These are phyloP conservation scores for Ormyrus rosae DNA, from an alignment of 2,888 invertebrate species.

Conservation along the genomic window DNA sequence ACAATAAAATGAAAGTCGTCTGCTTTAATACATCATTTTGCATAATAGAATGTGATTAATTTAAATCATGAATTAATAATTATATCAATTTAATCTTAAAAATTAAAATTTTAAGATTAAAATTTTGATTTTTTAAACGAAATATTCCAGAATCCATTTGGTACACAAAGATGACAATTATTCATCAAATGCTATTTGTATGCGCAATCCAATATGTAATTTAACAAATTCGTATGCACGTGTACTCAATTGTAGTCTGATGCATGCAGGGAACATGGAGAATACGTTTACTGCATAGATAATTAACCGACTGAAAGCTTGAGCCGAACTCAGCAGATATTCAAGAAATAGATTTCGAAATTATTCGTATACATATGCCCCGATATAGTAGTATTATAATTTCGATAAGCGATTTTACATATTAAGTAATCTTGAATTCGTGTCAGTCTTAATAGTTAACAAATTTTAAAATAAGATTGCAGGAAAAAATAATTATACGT, in stretches of 20 bases:
- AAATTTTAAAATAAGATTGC: slow-evolving; percentile 27
- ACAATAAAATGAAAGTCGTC: no score
- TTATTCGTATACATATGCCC: neutral
- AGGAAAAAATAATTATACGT: no score
- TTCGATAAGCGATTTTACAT: slow-evolving; percentile 31
- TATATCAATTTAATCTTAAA: no score
- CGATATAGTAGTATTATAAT: slow-evolving; percentile 20
- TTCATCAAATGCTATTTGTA: slow-evolving; percentile 22
- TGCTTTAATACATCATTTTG: no score
- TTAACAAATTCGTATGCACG: slow-evolving; percentile 23
- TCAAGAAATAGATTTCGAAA: slow-evolving; percentile 14
- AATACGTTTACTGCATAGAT: slow-evolving; percentile 39
- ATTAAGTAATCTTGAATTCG: slow-evolving; percentile 30
- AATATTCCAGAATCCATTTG: no score
- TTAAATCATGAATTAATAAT: no score
- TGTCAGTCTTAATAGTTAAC: neutral
- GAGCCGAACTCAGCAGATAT: slow-evolving; percentile 20
- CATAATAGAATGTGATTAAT: no score
- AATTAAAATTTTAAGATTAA: no score
- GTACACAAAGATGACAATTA: slow-evolving; percentile 3
- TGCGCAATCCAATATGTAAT: slow-evolving; percentile 27
- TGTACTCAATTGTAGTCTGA: slow-evolving; percentile 14
- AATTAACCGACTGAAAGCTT: slow-evolving; percentile 43
- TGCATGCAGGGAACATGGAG: slow-evolving; percentile 3
- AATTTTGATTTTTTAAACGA: no score